Percentiles rank a stretch among this genome's conserved stretches.
phyloP scores from a whole-genome alignment of 2,888 invertebrate genomes.

The Drosophila nigricruria region DNA sequence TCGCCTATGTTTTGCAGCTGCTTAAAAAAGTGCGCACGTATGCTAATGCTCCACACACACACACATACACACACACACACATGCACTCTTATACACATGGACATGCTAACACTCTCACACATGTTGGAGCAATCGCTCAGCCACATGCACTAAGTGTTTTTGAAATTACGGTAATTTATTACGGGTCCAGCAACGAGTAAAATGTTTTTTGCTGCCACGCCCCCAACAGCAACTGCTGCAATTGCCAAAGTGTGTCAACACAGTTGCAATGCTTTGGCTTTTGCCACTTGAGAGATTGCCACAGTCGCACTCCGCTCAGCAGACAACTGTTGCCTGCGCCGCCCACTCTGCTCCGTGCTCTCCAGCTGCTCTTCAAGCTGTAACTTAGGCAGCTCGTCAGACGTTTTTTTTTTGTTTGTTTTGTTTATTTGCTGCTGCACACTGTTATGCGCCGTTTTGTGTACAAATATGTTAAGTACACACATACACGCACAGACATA shows the following conservation, averaged over 20 bases:
- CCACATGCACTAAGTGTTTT: conserved; percentile 70
- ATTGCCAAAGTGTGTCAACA: conserved; percentile 68
- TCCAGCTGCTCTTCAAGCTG: conserved; percentile 22
- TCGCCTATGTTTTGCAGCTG: conserved; percentile 34
- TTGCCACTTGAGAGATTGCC: conserved; percentile 38
- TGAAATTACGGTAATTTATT: conserved; percentile 79
- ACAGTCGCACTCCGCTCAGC: conserved; percentile 23
- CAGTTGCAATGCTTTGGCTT: conserved; percentile 57
- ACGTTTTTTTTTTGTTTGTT: conserved; percentile 42
- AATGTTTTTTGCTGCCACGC: conserved; percentile 40
- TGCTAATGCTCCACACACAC: conserved; percentile 47
- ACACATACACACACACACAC: conserved; percentile 9
- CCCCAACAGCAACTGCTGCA: conserved; percentile 41
- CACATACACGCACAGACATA: conserved; percentile 6
- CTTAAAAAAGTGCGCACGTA: conserved; percentile 49
- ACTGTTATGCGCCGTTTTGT: conserved; percentile 53
- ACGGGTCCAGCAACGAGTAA: conserved; percentile 47
- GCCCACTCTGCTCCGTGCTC: not conserved
- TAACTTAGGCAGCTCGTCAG: conserved; percentile 66
- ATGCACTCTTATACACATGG: not conserved
- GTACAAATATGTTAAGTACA: conserved; percentile 53
- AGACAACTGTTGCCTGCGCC: conserved; percentile 56
- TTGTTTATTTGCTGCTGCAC: conserved; percentile 51
- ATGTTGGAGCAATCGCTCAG: conserved; percentile 41
- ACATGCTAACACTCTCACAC: not conserved